phyloP scores from a whole-genome alignment of 2,888 invertebrate genomes.

The Cyclophora albipunctata region DNA sequence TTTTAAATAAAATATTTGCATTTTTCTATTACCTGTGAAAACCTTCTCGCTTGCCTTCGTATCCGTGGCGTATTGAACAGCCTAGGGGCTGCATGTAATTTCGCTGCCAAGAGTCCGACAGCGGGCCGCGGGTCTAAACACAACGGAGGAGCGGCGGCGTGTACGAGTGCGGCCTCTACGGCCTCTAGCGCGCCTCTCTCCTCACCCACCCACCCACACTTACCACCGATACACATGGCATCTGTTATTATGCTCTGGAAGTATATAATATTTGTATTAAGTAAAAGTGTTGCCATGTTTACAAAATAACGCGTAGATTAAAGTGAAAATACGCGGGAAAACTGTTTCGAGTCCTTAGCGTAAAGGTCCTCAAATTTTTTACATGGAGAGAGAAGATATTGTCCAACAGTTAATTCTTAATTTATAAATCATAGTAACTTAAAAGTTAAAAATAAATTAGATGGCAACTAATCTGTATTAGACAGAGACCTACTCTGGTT shows the following conservation, averaged over 20 bases:
- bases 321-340: too few species aligned
- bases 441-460: too few species aligned
- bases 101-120: constrained; percentile 84
- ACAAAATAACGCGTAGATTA: too few species aligned
- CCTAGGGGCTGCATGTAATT: constrained; percentile 83
- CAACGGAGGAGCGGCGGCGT: constrained; percentile 89
- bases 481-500: too few species aligned
- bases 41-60: constrained; percentile 83
- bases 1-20: too few species aligned
- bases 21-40: constrained; percentile 78
- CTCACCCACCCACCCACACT: constrained; percentile 80
- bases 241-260: constrained; percentile 78
- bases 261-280: background rate
- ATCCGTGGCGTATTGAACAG: constrained; percentile 84
- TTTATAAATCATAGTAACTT: too few species aligned
- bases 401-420: too few species aligned
- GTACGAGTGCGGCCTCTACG: constrained; percentile 89
- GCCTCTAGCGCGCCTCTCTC: constrained; percentile 78
- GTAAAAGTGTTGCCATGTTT: background rate
- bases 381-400: too few species aligned
- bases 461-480: too few species aligned
- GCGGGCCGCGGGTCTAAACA: constrained; percentile 92
- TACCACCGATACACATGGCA: constrained; percentile 75
- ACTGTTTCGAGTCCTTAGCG: too few species aligned
- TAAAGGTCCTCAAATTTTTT: too few species aligned